Conservation (phyloP, 2,113 vertebrate species). For the Alexandromys fortis region DNA sequence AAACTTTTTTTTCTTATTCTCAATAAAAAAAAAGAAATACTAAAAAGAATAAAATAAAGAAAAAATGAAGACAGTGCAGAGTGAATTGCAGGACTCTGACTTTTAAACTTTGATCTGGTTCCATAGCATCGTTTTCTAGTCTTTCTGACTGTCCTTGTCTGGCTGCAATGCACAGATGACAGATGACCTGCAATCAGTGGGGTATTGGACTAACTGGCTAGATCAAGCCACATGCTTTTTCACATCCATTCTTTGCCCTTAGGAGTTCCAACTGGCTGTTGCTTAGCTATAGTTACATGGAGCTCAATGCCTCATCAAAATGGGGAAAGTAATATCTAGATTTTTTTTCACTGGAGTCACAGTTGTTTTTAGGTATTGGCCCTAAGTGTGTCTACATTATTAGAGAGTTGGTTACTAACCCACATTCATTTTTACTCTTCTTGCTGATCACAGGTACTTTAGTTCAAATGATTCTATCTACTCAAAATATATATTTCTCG, state of each 20-base stretch:
- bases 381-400: neutral
- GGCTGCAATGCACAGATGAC: slow-evolving; percentile 1
- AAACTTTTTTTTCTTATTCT: too few species aligned
- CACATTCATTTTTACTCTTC: neutral
- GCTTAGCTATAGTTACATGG: neutral
- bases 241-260: neutral
- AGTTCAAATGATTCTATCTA: neutral
- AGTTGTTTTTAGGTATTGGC: neutral
- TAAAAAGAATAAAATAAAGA: too few species aligned
- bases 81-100: neutral
- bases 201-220: neutral
- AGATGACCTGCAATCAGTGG: slow-evolving; percentile 5
- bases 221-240: neutral
- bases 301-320: neutral
- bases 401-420: neutral
- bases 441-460: neutral
- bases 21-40: too few species aligned
- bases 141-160: neutral
- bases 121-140: neutral
- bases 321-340: neutral
- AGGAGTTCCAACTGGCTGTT: neutral
- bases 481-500: neutral
- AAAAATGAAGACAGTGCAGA: slow-evolving; percentile 47
- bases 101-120: neutral
- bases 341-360: neutral